Conservation (phyloP, 2,888 invertebrate species). For the Scaptomyza parva region DNA sequence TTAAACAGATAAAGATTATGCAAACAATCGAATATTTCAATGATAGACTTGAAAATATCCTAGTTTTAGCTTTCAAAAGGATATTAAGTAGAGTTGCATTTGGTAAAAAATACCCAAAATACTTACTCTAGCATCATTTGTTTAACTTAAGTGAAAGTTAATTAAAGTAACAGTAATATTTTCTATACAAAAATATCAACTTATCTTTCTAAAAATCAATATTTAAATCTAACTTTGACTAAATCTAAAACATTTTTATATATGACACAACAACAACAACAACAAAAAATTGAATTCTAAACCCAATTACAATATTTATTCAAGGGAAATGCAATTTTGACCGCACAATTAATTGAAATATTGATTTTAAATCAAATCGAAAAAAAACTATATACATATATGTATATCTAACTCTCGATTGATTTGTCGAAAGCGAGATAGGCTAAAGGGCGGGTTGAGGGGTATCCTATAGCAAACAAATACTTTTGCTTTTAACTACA, state of each 20-base stretch:
- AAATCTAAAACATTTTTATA: too few relatives aligned
- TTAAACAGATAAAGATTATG: conserved; percentile 30
- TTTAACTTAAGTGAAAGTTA: too few relatives aligned
- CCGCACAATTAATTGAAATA: conserved; percentile 14
- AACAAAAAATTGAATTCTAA: background rate
- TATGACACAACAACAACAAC: too few relatives aligned
- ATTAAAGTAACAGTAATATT: too few relatives aligned
- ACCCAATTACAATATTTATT: conserved; percentile 3
- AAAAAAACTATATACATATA: background rate
- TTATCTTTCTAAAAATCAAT: too few relatives aligned
- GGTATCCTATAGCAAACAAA: background rate
- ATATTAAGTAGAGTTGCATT: background rate
- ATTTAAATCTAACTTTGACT: too few relatives aligned
- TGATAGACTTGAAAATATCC: conserved; percentile 1
- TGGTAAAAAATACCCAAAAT: background rate
- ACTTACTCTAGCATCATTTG: too few relatives aligned
- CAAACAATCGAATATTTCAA: background rate
- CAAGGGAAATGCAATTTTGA: background rate
- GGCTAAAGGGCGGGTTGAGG: background rate
- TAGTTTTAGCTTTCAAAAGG: too few relatives aligned
- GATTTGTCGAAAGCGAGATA: background rate
- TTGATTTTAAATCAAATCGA: conserved; percentile 25
- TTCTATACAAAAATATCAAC: too few relatives aligned
- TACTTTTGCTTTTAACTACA: conserved; percentile 16
- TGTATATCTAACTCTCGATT: conserved; percentile 8